Percentiles rank a stretch among this genome's conserved stretches.
phyloP scores from a whole-genome alignment of 2,113 vertebrate genomes.

The Isurus oxyrinchus region DNA sequence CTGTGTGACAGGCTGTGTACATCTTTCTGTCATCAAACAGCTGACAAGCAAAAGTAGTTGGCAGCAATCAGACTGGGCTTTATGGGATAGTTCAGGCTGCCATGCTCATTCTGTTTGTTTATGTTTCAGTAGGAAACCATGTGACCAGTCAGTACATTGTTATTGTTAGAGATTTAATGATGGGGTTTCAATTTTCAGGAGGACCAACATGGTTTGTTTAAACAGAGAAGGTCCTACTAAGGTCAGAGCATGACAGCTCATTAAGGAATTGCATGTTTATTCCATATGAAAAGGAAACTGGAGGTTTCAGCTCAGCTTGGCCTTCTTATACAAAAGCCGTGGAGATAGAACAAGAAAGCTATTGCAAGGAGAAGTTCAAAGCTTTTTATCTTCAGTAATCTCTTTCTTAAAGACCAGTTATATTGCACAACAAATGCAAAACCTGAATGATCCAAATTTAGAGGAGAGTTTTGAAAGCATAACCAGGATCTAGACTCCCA shows the following conservation, averaged over 20 bases:
- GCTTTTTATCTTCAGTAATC: conserved; percentile 20
- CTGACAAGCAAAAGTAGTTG: conserved; percentile 15
- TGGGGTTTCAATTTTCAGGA: conserved; percentile 43
- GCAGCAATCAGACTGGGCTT: conserved; percentile 22
- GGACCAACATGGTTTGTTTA: conserved; percentile 49
- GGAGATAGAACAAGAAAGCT: background rate
- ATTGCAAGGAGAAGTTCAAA: background rate
- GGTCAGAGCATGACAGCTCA: conserved; percentile 45
- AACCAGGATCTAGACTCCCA: background rate
- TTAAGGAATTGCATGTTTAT: conserved; percentile 39
- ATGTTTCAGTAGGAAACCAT: conserved; percentile 27
- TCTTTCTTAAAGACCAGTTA: background rate
- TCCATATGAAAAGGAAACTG: conserved; percentile 24
- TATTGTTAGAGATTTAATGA: conserved; percentile 37
- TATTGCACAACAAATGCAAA: background rate
- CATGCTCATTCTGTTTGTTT: conserved; percentile 32
- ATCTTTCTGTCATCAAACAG: conserved; percentile 29
- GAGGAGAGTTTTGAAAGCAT: background rate
- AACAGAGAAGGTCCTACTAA: conserved; percentile 45
- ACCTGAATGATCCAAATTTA: background rate
- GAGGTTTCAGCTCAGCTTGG: conserved; percentile 16
- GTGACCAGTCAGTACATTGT: conserved; percentile 36
- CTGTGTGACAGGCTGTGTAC: conserved; percentile 32
- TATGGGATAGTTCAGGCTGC: conserved; percentile 23
- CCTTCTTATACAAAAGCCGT: conserved; percentile 3